Conservation (phyloP, 2,888 invertebrate species). For the Epinotia ramella region DNA sequence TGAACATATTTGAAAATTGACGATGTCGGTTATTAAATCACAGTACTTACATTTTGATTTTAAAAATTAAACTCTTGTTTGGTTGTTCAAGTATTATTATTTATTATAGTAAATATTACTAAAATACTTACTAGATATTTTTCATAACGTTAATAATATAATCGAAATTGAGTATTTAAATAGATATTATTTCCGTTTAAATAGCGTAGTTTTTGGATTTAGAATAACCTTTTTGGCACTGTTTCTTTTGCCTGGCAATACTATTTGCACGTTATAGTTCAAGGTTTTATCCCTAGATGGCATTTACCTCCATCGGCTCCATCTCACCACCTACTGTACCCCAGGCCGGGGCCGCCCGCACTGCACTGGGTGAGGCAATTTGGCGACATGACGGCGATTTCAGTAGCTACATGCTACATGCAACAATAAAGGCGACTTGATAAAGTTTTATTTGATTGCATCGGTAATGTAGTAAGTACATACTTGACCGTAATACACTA, state of each 20-base stretch:
- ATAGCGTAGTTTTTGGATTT: neutral
- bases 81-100: neutral
- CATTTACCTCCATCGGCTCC: slow-evolving; percentile 15
- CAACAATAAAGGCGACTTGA: too few species aligned
- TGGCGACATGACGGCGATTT: too few species aligned
- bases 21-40: neutral
- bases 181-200: neutral
- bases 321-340: neutral
- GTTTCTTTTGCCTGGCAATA: slow-evolving; percentile 17
- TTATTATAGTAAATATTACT: neutral
- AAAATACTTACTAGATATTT: neutral
- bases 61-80: neutral
- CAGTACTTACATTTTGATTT: neutral
- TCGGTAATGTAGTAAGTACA: too few species aligned
- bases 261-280: slow-evolving; percentile 19
- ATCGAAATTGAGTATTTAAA: neutral
- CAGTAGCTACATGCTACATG: too few species aligned
- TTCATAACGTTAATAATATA: neutral
- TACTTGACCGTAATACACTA: too few species aligned
- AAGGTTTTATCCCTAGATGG: slow-evolving; percentile 42
- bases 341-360: too few species aligned
- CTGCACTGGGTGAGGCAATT: too few species aligned
- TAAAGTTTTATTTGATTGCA: too few species aligned
- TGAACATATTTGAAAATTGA: neutral
- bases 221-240: neutral